Evolutionary conservation across 1,140 invertebrate genomes (phyloP), one percentile per base, ranked within the genome.

Genomic region (Epicauta chinensis): DNA sequence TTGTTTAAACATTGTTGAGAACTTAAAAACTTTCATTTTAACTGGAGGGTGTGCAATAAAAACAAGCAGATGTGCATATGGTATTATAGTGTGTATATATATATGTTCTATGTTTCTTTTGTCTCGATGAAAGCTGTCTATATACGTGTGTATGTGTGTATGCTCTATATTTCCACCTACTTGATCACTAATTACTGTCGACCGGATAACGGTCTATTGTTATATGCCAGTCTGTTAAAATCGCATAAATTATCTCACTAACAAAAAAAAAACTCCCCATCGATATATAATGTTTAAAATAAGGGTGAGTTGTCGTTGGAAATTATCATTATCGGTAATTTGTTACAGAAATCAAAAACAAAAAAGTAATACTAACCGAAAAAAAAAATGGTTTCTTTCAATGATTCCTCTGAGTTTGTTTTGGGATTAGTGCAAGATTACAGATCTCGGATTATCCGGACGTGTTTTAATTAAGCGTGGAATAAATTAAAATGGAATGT

Each of bases 81-180:
- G 12, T 12, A 34, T 35, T 53, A 42, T 30, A 23, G 7, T 64
- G 55, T 60, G 44, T 47, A 31, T 46, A 35, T 41, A 46, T 47
- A 31, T 46, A 35, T 41, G 45, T 65, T 66, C 62, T 64, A 56
- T 60, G 52, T 51, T 59, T 58, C 65, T 63, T 63, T 67, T 66
- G 61, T 65, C 62, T 60, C 53, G 62, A 55, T 59, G 56, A 63
- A 62, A 54, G 59, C 56, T 32, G 32, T 23, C 23, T 23, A 23
- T 23, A 23, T 23, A 7, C 4, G 23, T 23, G 23, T 23, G 23
- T 23, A 7, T 23, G 23, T 23, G 23, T 52, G 50, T 54, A 51
- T 67, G 65, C 65, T 62, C 65, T 57, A 65, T 55, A 67, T 67
- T 67, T 67, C 65, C 65, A 67, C 65, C 65, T 67, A 67, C 65